Base-by-base conservation (phyloP, 2,797 vertebrate species). In the Gobio occitaniae region DNA sequence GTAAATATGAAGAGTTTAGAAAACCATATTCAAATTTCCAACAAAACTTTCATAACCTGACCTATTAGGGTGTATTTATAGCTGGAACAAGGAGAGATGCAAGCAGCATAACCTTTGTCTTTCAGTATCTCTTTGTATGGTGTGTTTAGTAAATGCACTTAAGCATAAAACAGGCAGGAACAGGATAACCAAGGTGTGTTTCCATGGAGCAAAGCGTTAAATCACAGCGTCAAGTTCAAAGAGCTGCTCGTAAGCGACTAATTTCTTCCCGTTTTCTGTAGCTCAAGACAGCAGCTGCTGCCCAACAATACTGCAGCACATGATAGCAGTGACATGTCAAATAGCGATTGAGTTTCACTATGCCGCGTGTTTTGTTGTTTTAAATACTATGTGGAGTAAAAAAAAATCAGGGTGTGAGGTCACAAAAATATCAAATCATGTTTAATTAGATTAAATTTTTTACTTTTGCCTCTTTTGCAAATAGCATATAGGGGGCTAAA, bases 281-380 rank as follows among this genome's bases (percentile, higher is more conserved):
- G 70, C 77, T 75, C 25, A 80, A 84, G 69, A 61, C 82, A 78
- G 83, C 74, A 63, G 76, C 29, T 85, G n/a, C 47, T n/a, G 65
- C 32, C 50, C 38, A 75, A 59, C 66, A 32, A n/a, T 44, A 41
- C 63, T 85, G 61, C 36, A 38, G 41, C 17, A 56, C 50, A 65
- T 54, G 70, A 82, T 38, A 29, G 38, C 21, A 52, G 38, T 81
- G 78, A 70, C 36, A 63, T 36, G 10, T 54, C 13, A 29, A 78
- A 56, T 12, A 74, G 47, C 0, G 38, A 81, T 70, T 59, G 3
- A 52, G 21, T 82, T 82, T 82, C 83, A 82, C 78, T 21, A 56
- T 19, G 32, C n/a, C 59, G 61, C 65, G 44, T 70, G 61, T 7
- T 19, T 54, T 63, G 59, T 29, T 78, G 65, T 83, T 87, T 25